phyloP scores from a whole-genome alignment of 2,888 invertebrate species.

The Antheraea yamamai region DNA sequence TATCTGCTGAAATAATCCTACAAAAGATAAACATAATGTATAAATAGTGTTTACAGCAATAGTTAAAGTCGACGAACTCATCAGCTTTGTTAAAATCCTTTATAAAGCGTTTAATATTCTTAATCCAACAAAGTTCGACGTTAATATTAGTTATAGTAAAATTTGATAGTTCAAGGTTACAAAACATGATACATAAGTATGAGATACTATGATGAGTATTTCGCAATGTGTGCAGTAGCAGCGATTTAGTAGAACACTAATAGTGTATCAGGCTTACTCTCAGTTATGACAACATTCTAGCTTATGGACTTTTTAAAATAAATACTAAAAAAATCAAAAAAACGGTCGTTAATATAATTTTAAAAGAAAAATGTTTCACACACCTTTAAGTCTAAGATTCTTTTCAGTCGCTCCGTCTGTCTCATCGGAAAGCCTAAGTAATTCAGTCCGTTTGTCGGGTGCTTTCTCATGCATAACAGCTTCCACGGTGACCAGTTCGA shows the following conservation, averaged over 20 bases:
- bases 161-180: too few species aligned
- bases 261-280: too few species aligned
- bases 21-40: background rate
- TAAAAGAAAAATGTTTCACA: background rate
- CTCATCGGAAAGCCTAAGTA: slow-evolving; percentile 83
- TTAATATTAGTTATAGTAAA: background rate
- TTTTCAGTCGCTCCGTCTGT: slow-evolving; percentile 87
- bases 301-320: background rate
- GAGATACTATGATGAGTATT: too few species aligned
- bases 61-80: background rate
- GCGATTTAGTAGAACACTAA: too few species aligned
- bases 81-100: background rate
- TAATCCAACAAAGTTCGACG: background rate
- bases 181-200: too few species aligned
- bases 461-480: slow-evolving; percentile 87
- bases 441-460: slow-evolving; percentile 78
- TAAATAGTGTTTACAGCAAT: too few species aligned
- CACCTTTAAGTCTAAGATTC: slow-evolving; percentile 90
- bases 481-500: slow-evolving; percentile 95
- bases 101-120: background rate
- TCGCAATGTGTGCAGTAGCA: too few species aligned
- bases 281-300: too few species aligned
- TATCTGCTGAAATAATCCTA: background rate
- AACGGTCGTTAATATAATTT: background rate
- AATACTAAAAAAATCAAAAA: background rate